Evolutionary conservation across 1,140 invertebrate genomes (phyloP), one percentile per base, ranked within the genome.

Genomic region (Bombus polaris): DNA sequence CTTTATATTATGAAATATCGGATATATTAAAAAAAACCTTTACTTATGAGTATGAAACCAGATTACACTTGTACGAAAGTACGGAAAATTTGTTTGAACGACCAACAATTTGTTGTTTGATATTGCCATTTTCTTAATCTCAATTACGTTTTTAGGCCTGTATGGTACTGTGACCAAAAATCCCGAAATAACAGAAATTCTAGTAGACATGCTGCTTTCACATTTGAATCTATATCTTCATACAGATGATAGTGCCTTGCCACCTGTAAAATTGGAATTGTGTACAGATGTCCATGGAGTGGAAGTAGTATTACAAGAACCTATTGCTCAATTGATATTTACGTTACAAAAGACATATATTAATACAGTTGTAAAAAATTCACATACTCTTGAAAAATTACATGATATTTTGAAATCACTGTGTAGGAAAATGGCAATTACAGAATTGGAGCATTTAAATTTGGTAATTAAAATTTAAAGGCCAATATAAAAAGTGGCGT

Each of bases 21-120:
- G 95, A 94, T 3, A 96, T 97, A 89, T 91, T 97, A 53, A 95
- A 94, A 62, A 95, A 96, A 28, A 96, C 96, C 88, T 96, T 97
- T 32, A 95, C 95, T 59, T 96, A 97, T 80, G 96, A 97, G 86
- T 94, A 93, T 3, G 93, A 95, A 87, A 95, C 97, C 9, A 95
- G 96, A 89, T 91, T 95, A 57, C 91, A 96, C 81, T 91, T 97
- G 1, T 97, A 97, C 88, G 92, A 94, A 81, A 95, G 96, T 96
- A 62, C 12, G 59, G 18, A 59, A 12, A 18, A 65, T 12, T n/a
- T 59, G 12, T 59, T 62, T 62, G 10, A 15, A 47, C 6, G 28
- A 57, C 9, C 3, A 35, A 65, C 9, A 62, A 13, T 37, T 62
- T 28, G 44, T 28, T 81, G 57, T 25, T 68, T 12, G 1, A 44